Evolutionary conservation across 2,888 invertebrate genomes (phyloP).

Genomic region (Urechis unicinctus): DNA sequence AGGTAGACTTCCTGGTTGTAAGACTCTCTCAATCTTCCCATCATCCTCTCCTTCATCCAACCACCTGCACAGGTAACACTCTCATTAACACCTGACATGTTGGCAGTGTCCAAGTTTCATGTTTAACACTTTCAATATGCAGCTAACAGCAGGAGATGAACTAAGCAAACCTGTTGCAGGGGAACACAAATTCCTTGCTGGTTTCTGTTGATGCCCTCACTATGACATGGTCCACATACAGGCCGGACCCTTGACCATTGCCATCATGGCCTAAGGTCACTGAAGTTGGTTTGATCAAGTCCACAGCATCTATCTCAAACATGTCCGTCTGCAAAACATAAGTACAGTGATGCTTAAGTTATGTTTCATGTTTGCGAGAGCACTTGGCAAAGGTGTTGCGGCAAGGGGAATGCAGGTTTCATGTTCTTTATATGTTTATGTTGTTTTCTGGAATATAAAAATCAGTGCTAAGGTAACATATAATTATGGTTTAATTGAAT

Average conservation of each 20-base stretch:
- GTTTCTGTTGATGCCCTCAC: conserved; percentile 24
- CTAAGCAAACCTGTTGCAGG: conserved; percentile 11
- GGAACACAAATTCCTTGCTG: conserved; percentile 5
- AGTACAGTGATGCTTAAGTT: no score
- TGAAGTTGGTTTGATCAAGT: conserved; percentile 32
- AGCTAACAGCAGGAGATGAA: not conserved
- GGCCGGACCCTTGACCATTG: conserved; percentile 33
- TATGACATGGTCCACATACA: conserved; percentile 34
- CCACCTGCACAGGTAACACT: conserved; percentile 9
- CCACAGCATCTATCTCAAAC: conserved; percentile 24
- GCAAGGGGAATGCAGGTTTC: no score
- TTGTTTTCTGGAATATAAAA: no score
- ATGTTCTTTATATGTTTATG: no score
- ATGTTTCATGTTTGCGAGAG: no score
- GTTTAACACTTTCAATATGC: no score
- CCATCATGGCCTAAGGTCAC: conserved; percentile 34
- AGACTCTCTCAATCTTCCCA: conserved; percentile 27
- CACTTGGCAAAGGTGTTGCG: no score
- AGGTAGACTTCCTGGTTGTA: no score
- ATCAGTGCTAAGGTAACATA: no score
- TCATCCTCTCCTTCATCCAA: conserved; percentile 20
- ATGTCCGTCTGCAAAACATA: no score
- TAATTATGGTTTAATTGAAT: no score
- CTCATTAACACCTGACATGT: not conserved
- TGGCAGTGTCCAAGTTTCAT: no score